A percentile compares a stretch with the other conserved stretches of the same genome.
Evolutionary conservation across 2,888 invertebrate species (phyloP).

Genomic region (Chrysolina americana): DNA sequence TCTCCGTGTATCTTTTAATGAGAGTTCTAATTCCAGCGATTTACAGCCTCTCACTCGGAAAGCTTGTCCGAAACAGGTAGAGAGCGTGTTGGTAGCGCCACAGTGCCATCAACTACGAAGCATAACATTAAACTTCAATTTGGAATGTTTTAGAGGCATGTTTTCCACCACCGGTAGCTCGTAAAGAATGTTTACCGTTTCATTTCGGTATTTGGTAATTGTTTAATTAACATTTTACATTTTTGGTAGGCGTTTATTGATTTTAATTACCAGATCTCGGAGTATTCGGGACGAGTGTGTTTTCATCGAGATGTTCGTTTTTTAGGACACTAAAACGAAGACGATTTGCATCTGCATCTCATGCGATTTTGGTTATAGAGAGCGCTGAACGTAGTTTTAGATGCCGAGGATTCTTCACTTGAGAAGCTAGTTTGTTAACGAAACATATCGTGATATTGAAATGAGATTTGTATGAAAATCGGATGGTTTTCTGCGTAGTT

Average conservation of each 20-base stretch:
- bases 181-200: conserved; percentile 61
- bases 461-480: too few relatives aligned
- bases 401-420: too few relatives aligned
- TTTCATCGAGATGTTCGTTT: background rate
- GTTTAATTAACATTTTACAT: conserved; percentile 68
- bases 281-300: conserved; percentile 8
- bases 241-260: conserved; percentile 62
- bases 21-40: conserved; percentile 68
- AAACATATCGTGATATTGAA: too few relatives aligned
- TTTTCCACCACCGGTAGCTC: conserved; percentile 53
- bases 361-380: too few relatives aligned
- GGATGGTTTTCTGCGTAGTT: too few relatives aligned
- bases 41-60: conserved; percentile 48
- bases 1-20: conserved; percentile 68
- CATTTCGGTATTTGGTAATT: conserved; percentile 63
- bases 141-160: conserved; percentile 63
- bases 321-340: background rate
- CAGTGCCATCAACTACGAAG: conserved; percentile 54
- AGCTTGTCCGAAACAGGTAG: conserved; percentile 58
- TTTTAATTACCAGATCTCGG: conserved; percentile 49
- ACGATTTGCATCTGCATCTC: background rate
- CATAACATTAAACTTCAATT: conserved; percentile 65
- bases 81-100: conserved; percentile 53
- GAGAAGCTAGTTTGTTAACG: too few relatives aligned
- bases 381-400: too few relatives aligned